phyloP scores from a whole-genome alignment of 2,888 invertebrate species.

The Deroplatys truncata region DNA sequence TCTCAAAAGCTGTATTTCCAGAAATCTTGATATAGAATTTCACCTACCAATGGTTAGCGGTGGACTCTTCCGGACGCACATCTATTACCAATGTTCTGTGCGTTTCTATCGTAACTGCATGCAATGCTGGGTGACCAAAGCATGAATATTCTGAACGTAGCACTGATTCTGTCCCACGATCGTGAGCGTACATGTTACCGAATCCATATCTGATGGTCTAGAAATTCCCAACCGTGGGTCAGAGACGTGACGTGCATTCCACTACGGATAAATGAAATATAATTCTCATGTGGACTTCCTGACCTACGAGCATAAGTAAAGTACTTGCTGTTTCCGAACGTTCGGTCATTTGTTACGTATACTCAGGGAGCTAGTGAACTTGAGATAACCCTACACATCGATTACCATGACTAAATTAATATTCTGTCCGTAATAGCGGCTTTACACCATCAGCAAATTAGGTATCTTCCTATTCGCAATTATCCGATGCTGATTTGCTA shows the following conservation, averaged over 20 bases:
- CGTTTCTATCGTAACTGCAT: too few relatives aligned
- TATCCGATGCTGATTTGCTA: not conserved
- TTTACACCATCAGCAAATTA: not conserved
- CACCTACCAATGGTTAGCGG: too few relatives aligned
- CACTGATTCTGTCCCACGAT: too few relatives aligned
- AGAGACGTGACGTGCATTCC: not conserved
- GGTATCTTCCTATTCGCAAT: not conserved
- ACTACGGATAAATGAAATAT: not conserved
- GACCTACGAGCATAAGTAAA: not conserved
- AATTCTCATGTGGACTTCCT: not conserved
- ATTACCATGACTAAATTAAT: not conserved
- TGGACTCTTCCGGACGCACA: too few relatives aligned
- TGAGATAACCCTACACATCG: not conserved
- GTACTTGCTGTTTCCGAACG: not conserved
- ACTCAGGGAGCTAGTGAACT: not conserved
- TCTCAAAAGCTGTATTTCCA: too few relatives aligned
- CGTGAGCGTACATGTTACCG: too few relatives aligned
- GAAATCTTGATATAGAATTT: too few relatives aligned
- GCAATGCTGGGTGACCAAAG: too few relatives aligned
- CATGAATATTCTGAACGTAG: too few relatives aligned
- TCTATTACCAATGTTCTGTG: too few relatives aligned
- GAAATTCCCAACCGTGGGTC: not conserved
- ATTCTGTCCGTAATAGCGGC: not conserved
- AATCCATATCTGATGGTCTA: not conserved
- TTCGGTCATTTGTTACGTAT: not conserved